Evolutionary conservation across 2,797 vertebrate species (phyloP), one percentile per base, ranked within the genome.

Genomic region (Tolypeutes matacus): DNA sequence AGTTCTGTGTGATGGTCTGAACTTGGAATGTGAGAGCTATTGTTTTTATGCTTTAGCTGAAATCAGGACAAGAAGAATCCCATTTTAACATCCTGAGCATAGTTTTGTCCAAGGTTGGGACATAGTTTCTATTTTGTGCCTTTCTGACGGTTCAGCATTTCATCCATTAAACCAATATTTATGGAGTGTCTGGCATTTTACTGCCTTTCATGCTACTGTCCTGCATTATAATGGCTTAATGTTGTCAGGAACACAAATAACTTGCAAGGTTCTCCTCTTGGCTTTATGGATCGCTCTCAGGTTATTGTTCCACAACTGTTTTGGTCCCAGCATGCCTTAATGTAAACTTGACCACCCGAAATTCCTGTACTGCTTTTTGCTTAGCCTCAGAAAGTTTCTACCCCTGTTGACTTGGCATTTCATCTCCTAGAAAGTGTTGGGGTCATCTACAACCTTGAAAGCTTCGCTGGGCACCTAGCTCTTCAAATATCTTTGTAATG

Each of bases 111-210:
- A 89, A 18, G 31, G 49, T 92, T 92, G 67, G 17, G 31, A 72
- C 67, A 49, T 87, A 39, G 67, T 95, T 94, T 65, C 73, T 81
- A 56, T 51, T 84, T 70, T 31, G 5, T 46, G 25, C 46, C 20
- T 95, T 96, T 94, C 80, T 90, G 80, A 51, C 65, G 80, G 72
- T 8, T 94, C 76, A 62, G 77, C 42, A 62, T 49, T 87, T 92
- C 49, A 92, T 46, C 76, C 34, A 88, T 53, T 96, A 85, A 94
- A 90, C 60, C 87, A n/a, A 56, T 84, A 65, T 77, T 80, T 56
- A 31, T 29, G 73, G 53, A 89, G 56, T 31, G 39, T 4, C 39
- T 89, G 72, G 62, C 7, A 64, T 31, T 70, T 70, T 67, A 89
- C 67, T 72, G 56, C 62, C 76, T 85, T 67, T 91, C 42, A 76